Conservation (phyloP, 1,140 invertebrate species). For the Monochamus saltuarius region DNA sequence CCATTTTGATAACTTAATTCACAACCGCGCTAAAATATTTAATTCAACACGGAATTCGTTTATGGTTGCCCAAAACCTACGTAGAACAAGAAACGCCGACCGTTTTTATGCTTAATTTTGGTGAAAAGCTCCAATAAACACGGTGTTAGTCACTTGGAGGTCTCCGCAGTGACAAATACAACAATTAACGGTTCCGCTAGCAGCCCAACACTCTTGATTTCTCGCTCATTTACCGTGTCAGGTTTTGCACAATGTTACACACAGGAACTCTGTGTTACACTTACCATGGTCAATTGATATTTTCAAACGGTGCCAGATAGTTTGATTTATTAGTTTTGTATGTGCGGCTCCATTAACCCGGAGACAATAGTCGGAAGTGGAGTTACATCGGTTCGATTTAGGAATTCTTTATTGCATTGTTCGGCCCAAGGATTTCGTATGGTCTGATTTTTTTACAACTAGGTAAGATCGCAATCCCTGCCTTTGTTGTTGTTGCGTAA, state of each 20-base stretch:
- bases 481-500: too few relatives aligned
- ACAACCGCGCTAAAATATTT: too few relatives aligned
- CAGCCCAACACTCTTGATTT: slow-evolving; percentile 27
- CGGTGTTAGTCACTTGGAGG: too few relatives aligned
- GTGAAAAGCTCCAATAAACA: too few relatives aligned
- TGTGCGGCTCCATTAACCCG: slow-evolving; percentile 9
- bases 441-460: slow-evolving; percentile 10
- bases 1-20: too few relatives aligned
- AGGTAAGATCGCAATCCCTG: neutral
- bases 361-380: slow-evolving; percentile 11
- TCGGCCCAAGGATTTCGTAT: slow-evolving; percentile 3
- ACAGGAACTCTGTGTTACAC: slow-evolving; percentile 24
- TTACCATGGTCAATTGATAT: slow-evolving; percentile 30
- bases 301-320: slow-evolving; percentile 1
- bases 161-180: too few relatives aligned
- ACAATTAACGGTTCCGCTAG: slow-evolving; percentile 22
- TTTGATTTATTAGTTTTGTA: slow-evolving; percentile 15
- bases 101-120: too few relatives aligned
- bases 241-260: slow-evolving; percentile 26
- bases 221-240: slow-evolving; percentile 25
- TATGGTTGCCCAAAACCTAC: too few relatives aligned
- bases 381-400: slow-evolving; percentile 5
- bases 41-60: too few relatives aligned
- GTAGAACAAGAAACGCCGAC: too few relatives aligned
- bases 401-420: neutral